Conservation (phyloP, 2,113 vertebrate genomes). For the Sylvia atricapilla region DNA sequence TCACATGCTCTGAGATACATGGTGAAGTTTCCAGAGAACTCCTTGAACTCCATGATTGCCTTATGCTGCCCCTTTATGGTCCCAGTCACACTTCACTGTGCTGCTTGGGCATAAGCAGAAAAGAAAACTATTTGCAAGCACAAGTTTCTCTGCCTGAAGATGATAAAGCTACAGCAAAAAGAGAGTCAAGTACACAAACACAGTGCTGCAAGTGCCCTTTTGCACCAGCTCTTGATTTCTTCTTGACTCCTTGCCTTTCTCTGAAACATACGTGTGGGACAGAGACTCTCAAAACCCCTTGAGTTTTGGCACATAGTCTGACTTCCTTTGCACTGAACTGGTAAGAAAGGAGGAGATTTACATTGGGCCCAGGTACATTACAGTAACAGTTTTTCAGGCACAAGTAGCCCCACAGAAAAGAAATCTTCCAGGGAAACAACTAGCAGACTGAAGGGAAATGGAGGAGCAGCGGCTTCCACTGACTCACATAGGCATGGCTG, state of each 20-base stretch:
- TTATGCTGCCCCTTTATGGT: neutral
- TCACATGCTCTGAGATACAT: fast-evolving
- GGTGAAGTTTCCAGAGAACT: neutral
- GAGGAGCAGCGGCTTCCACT: neutral
- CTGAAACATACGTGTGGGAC: neutral
- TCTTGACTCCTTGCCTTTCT: neutral
- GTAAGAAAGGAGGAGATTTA: neutral
- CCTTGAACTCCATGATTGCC: neutral
- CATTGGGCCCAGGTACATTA: neutral
- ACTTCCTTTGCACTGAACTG: neutral
- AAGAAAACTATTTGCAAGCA: neutral
- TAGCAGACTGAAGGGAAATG: neutral
- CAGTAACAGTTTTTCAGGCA: neutral
- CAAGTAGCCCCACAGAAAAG: neutral
- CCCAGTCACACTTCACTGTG: neutral
- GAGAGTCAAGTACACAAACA: neutral
- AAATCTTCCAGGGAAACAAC: neutral
- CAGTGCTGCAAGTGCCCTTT: neutral
- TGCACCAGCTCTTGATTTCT: neutral
- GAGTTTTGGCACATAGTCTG: neutral
- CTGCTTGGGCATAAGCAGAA: neutral
- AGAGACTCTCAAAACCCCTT: neutral
- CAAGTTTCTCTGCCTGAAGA: neutral
- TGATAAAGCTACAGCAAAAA: neutral
- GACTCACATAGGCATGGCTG: neutral